phyloP scores from a whole-genome alignment of 2,797 vertebrate species.

The Sebastes hubbsi region DNA sequence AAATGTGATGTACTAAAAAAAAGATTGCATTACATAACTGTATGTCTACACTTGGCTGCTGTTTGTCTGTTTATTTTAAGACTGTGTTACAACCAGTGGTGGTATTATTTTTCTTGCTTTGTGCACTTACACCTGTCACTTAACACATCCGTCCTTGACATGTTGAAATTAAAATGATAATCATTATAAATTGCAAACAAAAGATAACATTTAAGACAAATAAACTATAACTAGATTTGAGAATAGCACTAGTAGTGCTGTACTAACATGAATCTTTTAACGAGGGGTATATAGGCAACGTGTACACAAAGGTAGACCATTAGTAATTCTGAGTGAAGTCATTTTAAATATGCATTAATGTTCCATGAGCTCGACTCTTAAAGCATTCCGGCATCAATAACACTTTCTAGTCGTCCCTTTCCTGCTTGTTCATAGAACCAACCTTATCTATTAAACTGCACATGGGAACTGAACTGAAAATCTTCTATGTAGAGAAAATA shows the following conservation, averaged over 20 bases:
- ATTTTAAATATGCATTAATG: slow-evolving; percentile 58
- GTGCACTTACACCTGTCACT: not conserved
- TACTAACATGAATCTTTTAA: slow-evolving; percentile 38
- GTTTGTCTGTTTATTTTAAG: not conserved
- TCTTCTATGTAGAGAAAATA: slow-evolving; percentile 22
- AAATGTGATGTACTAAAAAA: slow-evolving; percentile 8
- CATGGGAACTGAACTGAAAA: slow-evolving; percentile 25
- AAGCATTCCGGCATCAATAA: slow-evolving; percentile 41
- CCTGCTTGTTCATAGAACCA: slow-evolving; percentile 27
- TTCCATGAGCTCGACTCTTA: slow-evolving; percentile 52
- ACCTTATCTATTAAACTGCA: slow-evolving; percentile 14
- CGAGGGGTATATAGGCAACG: slow-evolving; percentile 18
- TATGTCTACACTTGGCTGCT: not conserved
- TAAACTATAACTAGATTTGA: not conserved
- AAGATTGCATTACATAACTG: slow-evolving; percentile 2
- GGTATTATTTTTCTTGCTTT: not conserved
- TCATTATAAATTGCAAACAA: not conserved
- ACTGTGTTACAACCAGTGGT: not conserved
- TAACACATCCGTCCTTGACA: not conserved
- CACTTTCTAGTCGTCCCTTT: slow-evolving; percentile 41
- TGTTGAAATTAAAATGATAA: not conserved
- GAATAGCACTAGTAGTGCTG: not conserved
- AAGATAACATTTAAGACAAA: not conserved
- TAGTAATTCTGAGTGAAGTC: slow-evolving; percentile 66
- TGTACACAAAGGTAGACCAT: slow-evolving; percentile 53